These are phyloP conservation scores for Drosophila conformis DNA, from an alignment of 2,888 invertebrate genomes.

Conservation along the genomic window DNA sequence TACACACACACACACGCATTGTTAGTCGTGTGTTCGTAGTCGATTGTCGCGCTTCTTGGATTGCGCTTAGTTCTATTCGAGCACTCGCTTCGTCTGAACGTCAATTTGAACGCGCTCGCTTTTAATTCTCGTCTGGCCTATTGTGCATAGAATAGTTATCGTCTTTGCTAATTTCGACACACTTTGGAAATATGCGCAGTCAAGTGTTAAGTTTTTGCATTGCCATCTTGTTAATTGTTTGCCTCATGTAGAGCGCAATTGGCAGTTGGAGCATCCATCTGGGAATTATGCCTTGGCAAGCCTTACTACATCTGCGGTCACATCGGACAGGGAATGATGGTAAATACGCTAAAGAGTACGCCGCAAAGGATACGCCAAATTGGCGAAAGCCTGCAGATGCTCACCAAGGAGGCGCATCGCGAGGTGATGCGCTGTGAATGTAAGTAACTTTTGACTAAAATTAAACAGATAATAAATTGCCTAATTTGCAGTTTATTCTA, in stretches of 20 bases:
- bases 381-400: slow-evolving; percentile 78
- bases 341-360: slow-evolving; percentile 49
- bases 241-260: slow-evolving; percentile 63
- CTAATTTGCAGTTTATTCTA: background rate
- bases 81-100: slow-evolving; percentile 68
- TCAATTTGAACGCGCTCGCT: slow-evolving; percentile 33
- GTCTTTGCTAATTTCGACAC: slow-evolving; percentile 4
- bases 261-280: slow-evolving; percentile 7
- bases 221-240: slow-evolving; percentile 77
- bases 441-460: slow-evolving; percentile 59
- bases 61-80: slow-evolving; percentile 70
- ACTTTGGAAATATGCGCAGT: slow-evolving; percentile 78
- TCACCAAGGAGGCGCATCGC: slow-evolving; percentile 73
- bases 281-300: slow-evolving; percentile 30
- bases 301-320: slow-evolving; percentile 1
- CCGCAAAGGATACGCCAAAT: slow-evolving; percentile 66
- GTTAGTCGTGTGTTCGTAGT: slow-evolving; percentile 9
- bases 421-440: slow-evolving; percentile 73
- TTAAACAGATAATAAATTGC: background rate
- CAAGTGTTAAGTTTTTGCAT: slow-evolving; percentile 80
- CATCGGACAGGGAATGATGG: slow-evolving; percentile 28
- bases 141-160: slow-evolving; percentile 7
- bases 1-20: slow-evolving; percentile 19
- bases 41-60: slow-evolving; percentile 43
- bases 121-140: background rate